Conservation (phyloP, 2,888 invertebrate genomes). For the Masnerella sp. region DNA sequence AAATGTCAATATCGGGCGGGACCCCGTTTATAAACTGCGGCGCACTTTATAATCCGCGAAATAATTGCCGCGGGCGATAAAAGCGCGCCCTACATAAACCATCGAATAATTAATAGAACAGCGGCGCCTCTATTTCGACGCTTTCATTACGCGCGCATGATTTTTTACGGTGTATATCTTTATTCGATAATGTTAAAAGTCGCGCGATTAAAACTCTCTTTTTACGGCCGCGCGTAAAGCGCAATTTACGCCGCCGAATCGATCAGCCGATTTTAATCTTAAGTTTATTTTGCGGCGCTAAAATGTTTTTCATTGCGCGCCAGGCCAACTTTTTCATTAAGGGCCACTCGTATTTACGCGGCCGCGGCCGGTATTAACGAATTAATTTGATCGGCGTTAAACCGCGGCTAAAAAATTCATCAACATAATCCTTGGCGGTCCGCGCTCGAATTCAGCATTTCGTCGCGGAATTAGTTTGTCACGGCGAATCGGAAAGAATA, state of each 20-base stretch:
- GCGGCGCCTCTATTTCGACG: neutral
- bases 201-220: conserved; percentile 34
- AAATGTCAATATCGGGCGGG: conserved; percentile 13
- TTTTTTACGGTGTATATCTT: conserved; percentile 8
- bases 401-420: conserved; percentile 39
- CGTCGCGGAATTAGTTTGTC: conserved; percentile 47
- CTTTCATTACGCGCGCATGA: conserved; percentile 2
- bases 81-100: neutral
- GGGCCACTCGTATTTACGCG: no score
- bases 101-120: conserved; percentile 6
- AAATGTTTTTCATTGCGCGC: conserved; percentile 29
- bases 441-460: conserved; percentile 46
- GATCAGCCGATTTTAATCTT: conserved; percentile 43
- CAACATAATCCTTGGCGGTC: conserved; percentile 41
- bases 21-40: conserved; percentile 16
- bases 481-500: conserved; percentile 51
- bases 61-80: conserved; percentile 15
- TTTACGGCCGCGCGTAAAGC: conserved; percentile 30
- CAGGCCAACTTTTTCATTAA: conserved; percentile 23
- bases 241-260: conserved; percentile 33
- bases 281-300: conserved; percentile 41
- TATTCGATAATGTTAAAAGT: conserved; percentile 25
- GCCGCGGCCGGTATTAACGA: conserved; percentile 2
- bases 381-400: conserved; percentile 12
- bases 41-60: conserved; percentile 19